These are phyloP conservation scores for Drosophila fungiperda DNA, from an alignment of 2,888 invertebrate genomes.

Conservation along the genomic window DNA sequence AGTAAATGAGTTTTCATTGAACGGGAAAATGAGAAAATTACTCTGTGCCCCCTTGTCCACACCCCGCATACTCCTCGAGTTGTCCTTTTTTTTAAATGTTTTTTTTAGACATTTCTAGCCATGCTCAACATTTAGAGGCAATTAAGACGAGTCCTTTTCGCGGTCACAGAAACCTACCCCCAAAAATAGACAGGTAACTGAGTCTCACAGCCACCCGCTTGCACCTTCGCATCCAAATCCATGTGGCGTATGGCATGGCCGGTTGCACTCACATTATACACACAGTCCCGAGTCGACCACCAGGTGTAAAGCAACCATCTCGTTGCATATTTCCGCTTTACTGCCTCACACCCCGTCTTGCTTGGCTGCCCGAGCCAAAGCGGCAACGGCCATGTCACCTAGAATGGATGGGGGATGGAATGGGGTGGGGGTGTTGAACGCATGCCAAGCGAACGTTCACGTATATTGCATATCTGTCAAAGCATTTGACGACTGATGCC, in stretches of 20 bases:
- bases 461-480: slow-evolving; percentile 36
- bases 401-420: background rate
- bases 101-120: slow-evolving; percentile 32
- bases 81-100: background rate
- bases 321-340: slow-evolving; percentile 69
- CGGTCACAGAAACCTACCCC: slow-evolving; percentile 25
- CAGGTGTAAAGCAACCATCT: slow-evolving; percentile 71
- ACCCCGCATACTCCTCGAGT: slow-evolving; percentile 9
- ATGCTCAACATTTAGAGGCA: slow-evolving; percentile 67
- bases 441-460: slow-evolving; percentile 41
- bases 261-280: slow-evolving; percentile 60
- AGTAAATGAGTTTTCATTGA: slow-evolving; percentile 73
- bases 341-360: slow-evolving; percentile 59
- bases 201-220: slow-evolving; percentile 36
- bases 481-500: slow-evolving; percentile 43
- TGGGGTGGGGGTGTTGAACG: slow-evolving; percentile 21
- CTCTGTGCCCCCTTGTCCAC: background rate
- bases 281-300: slow-evolving; percentile 32
- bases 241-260: slow-evolving; percentile 65
- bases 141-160: slow-evolving; percentile 62
- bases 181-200: slow-evolving; percentile 15
- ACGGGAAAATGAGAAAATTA: slow-evolving; percentile 79
- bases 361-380: slow-evolving; percentile 48
- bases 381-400: slow-evolving; percentile 1
- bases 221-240: slow-evolving; percentile 25